Evolutionary conservation across 1,140 invertebrate species (phyloP), one percentile per base, ranked within the genome.

Genomic region (Pollicipes pollicipes): DNA sequence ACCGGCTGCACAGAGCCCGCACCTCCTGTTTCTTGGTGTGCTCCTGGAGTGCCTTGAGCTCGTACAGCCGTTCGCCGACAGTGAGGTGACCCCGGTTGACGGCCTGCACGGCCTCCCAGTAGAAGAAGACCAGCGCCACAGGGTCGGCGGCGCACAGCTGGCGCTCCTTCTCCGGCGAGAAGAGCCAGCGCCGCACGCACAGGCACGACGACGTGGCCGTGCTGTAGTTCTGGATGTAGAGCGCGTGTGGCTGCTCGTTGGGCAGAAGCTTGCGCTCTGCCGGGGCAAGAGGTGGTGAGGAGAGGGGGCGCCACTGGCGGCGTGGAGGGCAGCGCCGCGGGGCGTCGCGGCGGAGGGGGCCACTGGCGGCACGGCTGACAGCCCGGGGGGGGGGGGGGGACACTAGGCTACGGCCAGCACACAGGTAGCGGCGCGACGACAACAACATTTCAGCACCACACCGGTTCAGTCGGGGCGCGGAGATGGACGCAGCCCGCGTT

Each of bases 221-320:
- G 73, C 91, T 96, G 78, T 98, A 98, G 81, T 99, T 99, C 82
- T 98, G 95, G 75, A 99, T 95, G 80, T 99, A 99, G 68, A 99
- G 83, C 76, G 95, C 93, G 81, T 99, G 95, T 0, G 95, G 95
- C 74, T 94, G 92, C 82, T 99, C 97, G 77, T 90, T 88, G 1
- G 90, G 86, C 75, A 93, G 90, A 68, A 99, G 81, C 82, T 97
- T 97, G 69, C 97, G 85, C 81, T 98, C 95, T 93, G 80, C n/a
- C n/a, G n/a, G n/a, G n/a, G n/a, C n/a, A n/a, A n/a, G n/a, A n/a
- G n/a, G n/a, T n/a, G n/a, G n/a, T n/a, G n/a, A n/a, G n/a, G n/a
- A n/a, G n/a, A n/a, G n/a, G n/a, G n/a, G n/a, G n/a, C n/a, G n/a
- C n/a, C n/a, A n/a, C n/a, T n/a, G n/a, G n/a, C n/a, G n/a, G n/a